phyloP scores from a whole-genome alignment of 2,113 vertebrate species.

The Rhinopithecus roxellana region DNA sequence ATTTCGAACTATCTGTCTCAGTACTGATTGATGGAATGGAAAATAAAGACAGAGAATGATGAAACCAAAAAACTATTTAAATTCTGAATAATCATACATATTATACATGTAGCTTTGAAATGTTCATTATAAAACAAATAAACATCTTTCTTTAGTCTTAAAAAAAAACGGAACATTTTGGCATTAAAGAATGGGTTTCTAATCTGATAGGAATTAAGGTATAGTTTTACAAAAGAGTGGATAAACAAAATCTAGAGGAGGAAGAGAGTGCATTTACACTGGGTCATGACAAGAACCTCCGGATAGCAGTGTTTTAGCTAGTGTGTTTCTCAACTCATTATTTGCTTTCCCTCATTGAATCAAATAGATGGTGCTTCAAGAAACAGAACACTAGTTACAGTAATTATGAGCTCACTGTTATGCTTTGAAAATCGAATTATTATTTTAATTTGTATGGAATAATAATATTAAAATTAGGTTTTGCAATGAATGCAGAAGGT shows the following conservation, averaged over 20 bases:
- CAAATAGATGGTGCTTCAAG: neutral
- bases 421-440: neutral
- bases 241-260: neutral
- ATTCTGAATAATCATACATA: no score
- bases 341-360: neutral
- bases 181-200: neutral
- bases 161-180: neutral
- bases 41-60: neutral
- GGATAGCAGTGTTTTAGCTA: neutral
- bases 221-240: neutral
- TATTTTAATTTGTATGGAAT: neutral
- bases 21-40: neutral
- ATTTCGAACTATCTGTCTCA: conserved; percentile 2
- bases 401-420: neutral
- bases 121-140: conserved; percentile 54
- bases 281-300: neutral
- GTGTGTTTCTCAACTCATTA: neutral
- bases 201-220: neutral
- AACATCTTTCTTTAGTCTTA: conserved; percentile 39
- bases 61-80: neutral
- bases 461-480: neutral
- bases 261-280: neutral
- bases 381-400: neutral
- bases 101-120: conserved; percentile 30
- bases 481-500: neutral